Base-by-base conservation (phyloP, 2,113 vertebrate species). In the Colaptes auratus region DNA sequence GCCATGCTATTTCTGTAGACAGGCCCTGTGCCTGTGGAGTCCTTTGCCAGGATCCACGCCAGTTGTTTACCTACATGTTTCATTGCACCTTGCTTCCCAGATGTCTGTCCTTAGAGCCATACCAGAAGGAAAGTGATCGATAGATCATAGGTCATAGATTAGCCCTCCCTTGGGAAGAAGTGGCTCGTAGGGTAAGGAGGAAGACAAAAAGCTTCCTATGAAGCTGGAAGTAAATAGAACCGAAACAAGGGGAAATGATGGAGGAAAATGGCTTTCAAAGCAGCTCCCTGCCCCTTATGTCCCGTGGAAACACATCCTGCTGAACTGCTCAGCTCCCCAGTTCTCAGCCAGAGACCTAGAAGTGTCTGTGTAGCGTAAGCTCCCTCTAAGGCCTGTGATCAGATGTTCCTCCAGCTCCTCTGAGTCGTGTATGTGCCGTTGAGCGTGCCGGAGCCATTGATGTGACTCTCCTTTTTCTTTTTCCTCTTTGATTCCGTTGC, bases 401-500 rank as follows among this genome's bases (percentile, higher is more conserved):
- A 71, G 81, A 93, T 97, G 92, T 91, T 95, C 94, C 79, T 96
- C 91, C 93, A 95, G 96, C 89, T 86, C 75, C 93, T 93, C 97
- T 89, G 85, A 96, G 90, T 98, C 96, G 88, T 96, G 7, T 30
- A 60, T 90, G 95, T 97, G 96, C 96, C 83, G 77, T 94, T 96
- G 94, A 97, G 97, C 95, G 56, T 96, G 96, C 91, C 79, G 98
- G 95, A 96, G 95, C 95, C 89, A 95, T 96, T 90, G 89, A 97
- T 94, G 90, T 98, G 97, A 95, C 96, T 81, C 74, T 97, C 97
- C 88, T 98, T 96, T 93, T 73, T 55, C 55, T 55, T 6, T 30
- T 30, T 56, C 75, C 71, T 93, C 96, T 97, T 97, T 95, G 93
- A 96, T 98, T 98, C 96, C 74, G 18, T 98, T 98, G 91, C 95